Base-by-base conservation (phyloP, 2,113 vertebrate species). In the Genyomyrus donnyi region DNA sequence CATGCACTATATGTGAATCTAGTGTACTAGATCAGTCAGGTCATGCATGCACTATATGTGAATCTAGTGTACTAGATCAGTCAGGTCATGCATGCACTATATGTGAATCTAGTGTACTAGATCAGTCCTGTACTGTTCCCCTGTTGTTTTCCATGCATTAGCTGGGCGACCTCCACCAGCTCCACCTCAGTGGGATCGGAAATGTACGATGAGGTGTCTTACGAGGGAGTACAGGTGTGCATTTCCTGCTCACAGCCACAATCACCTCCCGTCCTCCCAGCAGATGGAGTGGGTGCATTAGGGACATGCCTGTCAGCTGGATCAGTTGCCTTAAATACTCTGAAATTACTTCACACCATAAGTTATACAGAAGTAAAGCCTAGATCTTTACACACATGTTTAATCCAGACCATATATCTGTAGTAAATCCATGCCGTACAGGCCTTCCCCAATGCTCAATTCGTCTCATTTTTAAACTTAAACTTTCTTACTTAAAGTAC, bases 151-250 rank as follows among this genome's bases (percentile, higher is more conserved):
- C 84, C 50, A 11, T n/a, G 46, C 88, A 84, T 56, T 91, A 99
- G 98, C 85, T 99, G 98, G 95, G 98, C 98, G 89, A 98, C 96
- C 5, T 97, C 97, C 83, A 98, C 96, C 91, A 97, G 96, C 90
- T 96, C 97, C 27, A 80, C 93, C 92, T 96, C 91, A 92, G 91
- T 93, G 93, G 96, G 96, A 95, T 91, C 96, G 90, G 9, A 96
- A 94, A 95, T 96, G 49, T 99, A 99, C 0, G 98, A 99, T 10
- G 98, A 99, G 0, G 98, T 99, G 21, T 96, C 97, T 21, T 98
- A 98, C 0, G 98, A 99, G 94, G 98, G 97, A 89, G 92, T 97
- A n/a, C 95, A 94, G 96, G 98, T 99, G 94, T 93, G 95, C 56
- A 90, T 77, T 24, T 77, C 31, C 31, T 77, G 5, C n/a, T 77